phyloP scores from a whole-genome alignment of 2,797 vertebrate genomes.

The Sebastiscus tertius region DNA sequence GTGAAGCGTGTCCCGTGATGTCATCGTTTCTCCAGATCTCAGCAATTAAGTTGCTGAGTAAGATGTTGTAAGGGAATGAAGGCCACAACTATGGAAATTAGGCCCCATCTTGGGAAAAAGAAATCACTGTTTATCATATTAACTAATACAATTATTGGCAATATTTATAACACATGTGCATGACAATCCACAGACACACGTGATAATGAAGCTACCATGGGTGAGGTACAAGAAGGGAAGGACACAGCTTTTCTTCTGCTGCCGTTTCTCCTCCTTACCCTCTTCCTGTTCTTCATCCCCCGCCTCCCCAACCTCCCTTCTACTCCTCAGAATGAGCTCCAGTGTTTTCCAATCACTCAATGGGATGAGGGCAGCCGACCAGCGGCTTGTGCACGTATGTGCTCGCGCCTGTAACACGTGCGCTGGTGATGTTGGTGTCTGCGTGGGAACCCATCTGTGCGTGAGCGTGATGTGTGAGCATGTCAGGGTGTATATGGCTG shows the following conservation, averaged over 20 bases:
- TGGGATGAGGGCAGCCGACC: slow-evolving; percentile 63
- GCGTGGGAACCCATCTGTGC: slow-evolving; percentile 33
- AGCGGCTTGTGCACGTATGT: not conserved
- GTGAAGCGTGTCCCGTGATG: not conserved
- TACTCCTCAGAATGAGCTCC: slow-evolving; percentile 43
- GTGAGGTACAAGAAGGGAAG: not conserved
- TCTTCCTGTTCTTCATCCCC: slow-evolving; percentile 15
- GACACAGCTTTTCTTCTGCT: not conserved
- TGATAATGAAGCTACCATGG: not conserved
- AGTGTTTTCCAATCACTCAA: slow-evolving; percentile 65
- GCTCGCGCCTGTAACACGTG: not conserved
- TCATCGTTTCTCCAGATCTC: not conserved
- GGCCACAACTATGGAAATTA: not conserved
- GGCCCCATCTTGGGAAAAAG: not conserved
- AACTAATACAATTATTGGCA: not conserved
- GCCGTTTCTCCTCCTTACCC: not conserved
- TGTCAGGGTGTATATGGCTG: slow-evolving; percentile 55
- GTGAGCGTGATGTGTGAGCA: slow-evolving; percentile 58
- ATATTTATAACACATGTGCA: not conserved
- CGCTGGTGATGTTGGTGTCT: slow-evolving; percentile 24
- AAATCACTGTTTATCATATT: not conserved
- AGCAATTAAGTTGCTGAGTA: not conserved
- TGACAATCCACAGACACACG: not conserved
- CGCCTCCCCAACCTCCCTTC: not conserved
- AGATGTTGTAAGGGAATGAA: not conserved